A percentile compares a stretch with the other conserved stretches of the same genome.
Evolutionary conservation across 2,888 invertebrate species (phyloP).

Genomic region (Antheraea yamamai): DNA sequence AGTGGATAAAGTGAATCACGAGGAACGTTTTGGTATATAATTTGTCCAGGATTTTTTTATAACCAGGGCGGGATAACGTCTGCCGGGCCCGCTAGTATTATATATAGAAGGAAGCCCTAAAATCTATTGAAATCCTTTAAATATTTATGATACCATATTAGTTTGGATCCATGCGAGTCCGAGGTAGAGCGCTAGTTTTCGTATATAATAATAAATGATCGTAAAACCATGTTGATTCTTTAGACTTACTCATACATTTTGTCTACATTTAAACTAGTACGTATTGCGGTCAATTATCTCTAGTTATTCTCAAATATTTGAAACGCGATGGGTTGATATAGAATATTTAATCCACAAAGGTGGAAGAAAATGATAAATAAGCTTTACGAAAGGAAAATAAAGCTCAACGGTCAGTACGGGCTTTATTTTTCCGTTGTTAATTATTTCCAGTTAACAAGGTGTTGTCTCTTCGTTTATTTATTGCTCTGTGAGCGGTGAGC

Average conservation of each 20-base stretch:
- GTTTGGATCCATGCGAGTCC: too few relatives aligned
- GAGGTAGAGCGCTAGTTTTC: too few relatives aligned
- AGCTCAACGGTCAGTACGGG: constrained; percentile 33
- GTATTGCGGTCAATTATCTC: not conserved
- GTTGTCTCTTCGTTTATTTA: constrained; percentile 78
- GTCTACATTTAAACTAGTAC: not conserved
- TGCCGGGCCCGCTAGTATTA: too few relatives aligned
- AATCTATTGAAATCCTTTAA: too few relatives aligned
- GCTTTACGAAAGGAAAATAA: constrained; percentile 31
- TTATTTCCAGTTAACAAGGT: constrained; percentile 81
- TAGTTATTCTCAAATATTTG: not conserved
- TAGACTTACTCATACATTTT: not conserved
- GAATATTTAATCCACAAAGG: not conserved
- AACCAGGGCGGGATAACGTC: too few relatives aligned
- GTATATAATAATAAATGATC: not conserved
- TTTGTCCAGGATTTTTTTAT: too few relatives aligned
- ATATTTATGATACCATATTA: too few relatives aligned
- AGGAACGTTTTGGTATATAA: too few relatives aligned
- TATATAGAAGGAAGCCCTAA: too few relatives aligned
- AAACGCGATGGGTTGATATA: not conserved
- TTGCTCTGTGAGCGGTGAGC: constrained; percentile 66
- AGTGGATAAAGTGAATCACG: too few relatives aligned
- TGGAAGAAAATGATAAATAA: not conserved
- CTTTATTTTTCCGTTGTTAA: constrained; percentile 75
- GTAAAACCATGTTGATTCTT: not conserved